Evolutionary conservation across 1,140 invertebrate species (phyloP).

Genomic region (Drosophila lini): DNA sequence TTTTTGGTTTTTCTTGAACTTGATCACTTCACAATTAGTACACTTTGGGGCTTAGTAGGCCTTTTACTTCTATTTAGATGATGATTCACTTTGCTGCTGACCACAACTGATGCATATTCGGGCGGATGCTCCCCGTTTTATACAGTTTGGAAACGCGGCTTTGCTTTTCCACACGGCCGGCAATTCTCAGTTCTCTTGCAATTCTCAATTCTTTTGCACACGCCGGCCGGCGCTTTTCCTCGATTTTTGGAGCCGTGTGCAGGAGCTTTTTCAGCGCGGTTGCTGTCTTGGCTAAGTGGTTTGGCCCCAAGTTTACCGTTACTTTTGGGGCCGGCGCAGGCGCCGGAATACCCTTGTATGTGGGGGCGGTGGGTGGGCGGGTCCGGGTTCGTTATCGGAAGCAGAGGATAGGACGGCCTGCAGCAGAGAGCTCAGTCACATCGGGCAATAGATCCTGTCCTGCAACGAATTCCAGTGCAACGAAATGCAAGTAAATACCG

Average conservation of each 20-base stretch:
- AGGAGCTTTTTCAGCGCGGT: constrained; percentile 20
- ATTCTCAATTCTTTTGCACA: constrained; percentile 69
- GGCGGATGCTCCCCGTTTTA: constrained; percentile 64
- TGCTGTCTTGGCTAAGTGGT: constrained; percentile 16
- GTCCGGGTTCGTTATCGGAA: constrained; percentile 46
- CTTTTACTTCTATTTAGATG: constrained; percentile 21
- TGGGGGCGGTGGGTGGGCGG: constrained; percentile 47
- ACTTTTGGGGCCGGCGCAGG: constrained; percentile 31
- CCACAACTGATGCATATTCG: constrained; percentile 66
- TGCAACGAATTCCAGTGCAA: constrained; percentile 70
- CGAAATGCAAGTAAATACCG: constrained; percentile 76
- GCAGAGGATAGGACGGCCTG: constrained; percentile 67
- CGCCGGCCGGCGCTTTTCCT: constrained; percentile 52
- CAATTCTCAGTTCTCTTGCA: constrained; percentile 31
- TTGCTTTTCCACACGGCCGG: constrained; percentile 62
- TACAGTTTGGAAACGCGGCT: constrained; percentile 73
- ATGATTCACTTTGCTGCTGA: constrained; percentile 61
- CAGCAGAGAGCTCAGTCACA: constrained; percentile 58
- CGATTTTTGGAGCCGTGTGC: constrained; percentile 57
- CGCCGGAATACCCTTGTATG: constrained; percentile 13
- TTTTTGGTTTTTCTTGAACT: constrained; percentile 25
- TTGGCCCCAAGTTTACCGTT: constrained; percentile 16
- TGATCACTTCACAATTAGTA: constrained; percentile 34
- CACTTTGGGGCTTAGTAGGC: constrained; percentile 26
- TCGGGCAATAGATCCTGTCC: constrained; percentile 54